A percentile compares a stretch with the other conserved stretches of the same genome.
These are phyloP conservation scores for Schizopygopsis malacanthus DNA, from an alignment of 2,797 vertebrate genomes.

Conservation along the genomic window DNA sequence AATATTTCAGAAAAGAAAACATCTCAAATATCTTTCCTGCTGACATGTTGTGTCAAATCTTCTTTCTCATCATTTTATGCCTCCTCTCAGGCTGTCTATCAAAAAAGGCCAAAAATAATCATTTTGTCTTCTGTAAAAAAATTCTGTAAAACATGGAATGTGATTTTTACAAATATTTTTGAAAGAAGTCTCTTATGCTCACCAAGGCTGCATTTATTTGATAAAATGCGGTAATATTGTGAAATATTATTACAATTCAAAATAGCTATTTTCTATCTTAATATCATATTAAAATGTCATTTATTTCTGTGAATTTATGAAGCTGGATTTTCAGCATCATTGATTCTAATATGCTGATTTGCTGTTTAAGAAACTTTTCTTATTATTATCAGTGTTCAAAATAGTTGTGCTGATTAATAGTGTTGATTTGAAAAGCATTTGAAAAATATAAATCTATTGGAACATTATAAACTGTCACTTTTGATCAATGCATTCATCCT, in stretches of 20 bases:
- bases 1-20: neutral
- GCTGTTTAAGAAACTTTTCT: neutral
- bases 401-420: neutral
- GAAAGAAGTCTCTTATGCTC: neutral
- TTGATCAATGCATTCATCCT: neutral
- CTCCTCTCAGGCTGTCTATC: neutral
- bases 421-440: neutral
- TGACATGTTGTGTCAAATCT: neutral
- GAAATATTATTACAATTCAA: neutral
- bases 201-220: neutral
- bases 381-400: neutral
- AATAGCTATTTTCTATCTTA: neutral
- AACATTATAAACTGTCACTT: neutral
- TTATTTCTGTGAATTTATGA: neutral
- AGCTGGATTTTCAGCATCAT: neutral
- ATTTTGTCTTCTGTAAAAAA: neutral
- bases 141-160: neutral
- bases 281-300: neutral
- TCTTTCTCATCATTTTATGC: neutral
- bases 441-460: neutral
- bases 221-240: neutral
- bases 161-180: neutral
- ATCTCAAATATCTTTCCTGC: neutral
- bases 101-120: neutral
- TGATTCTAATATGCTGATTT: neutral